Base-by-base conservation (phyloP, 2,888 invertebrate genomes). In the Cerastoderma edule region DNA sequence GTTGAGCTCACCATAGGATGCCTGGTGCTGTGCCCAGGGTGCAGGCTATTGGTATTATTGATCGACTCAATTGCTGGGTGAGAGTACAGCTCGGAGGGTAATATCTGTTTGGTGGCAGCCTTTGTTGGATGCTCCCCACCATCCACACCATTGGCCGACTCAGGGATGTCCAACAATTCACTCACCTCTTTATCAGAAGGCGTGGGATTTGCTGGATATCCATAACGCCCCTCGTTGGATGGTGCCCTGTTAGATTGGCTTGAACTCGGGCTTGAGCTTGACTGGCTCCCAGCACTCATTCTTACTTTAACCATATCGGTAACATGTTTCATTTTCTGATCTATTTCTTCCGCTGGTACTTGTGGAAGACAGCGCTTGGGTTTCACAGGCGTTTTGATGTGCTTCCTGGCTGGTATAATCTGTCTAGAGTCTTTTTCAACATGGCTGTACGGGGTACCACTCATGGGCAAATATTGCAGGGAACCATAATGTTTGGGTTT, bases 241-340 rank as follows among this genome's bases (percentile, higher is more conserved):
- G 57, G 24, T 13, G 67, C 67, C 28, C 64, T 56, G 39, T 64
- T 71, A 19, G 75, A 77, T 27, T 76, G 80, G 50, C 78, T 74
- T 10, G 82, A 78, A 69, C 75, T 75, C n/a, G 79, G 78, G 53
- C 79, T 78, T 32, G 70, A 69, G 44, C 72, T 78, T 30, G 83
- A 82, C 46, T 76, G 80, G n/a, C 80, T 76, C 33, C 86, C 83
- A 27, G 82, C 78, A 28, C 85, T 80, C 78, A 87, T 83, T 28
- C 86, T 72, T 35, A 82, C 78, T 68, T 83, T 85, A 78, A 88
- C 83, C 56, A 89, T 77, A 53, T 89, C 89, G 2, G 86, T 83
- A 44, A 87, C 85, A n/a, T 86, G 85, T 64, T 83, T 86, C 64
- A 86, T 87, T 66, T 87, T 83, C 46, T 89, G 87, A 22, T 83